Percentiles rank a stretch among this genome's conserved stretches.
Evolutionary conservation across 1,140 invertebrate species (phyloP).

Genomic region (silkworm (Bombyx mori)): ASM3026992v2 NC_085124.1:4511501-4512000

Average conservation of each 20-base stretch:
- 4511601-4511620: too few relatives aligned
- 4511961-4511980: background rate
- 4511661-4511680: constrained; percentile 27
- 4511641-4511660: constrained; percentile 18
- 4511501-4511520: constrained; percentile 9
- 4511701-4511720: constrained; percentile 34
- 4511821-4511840: constrained; percentile 5
- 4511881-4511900: background rate
- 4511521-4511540: constrained; percentile 19
- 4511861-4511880: background rate
- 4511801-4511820: constrained; percentile 44
- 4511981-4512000: background rate
- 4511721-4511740: constrained; percentile 51
- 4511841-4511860: constrained; percentile 2
- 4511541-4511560: constrained; percentile 20
- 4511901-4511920: background rate
- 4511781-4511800: constrained; percentile 43
- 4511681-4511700: constrained; percentile 22
- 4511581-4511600: too few relatives aligned
- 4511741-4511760: constrained; percentile 48
- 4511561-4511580: constrained; percentile 34
- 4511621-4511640: too few relatives aligned
- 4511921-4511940: background rate
- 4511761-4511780: constrained; percentile 49
- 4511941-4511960: background rate